A percentile compares a stretch with the other conserved stretches of the same genome.
These are phyloP conservation scores for Cyclargus thomasi DNA, from an alignment of 1,140 invertebrate species.

Conservation along the genomic window DNA sequence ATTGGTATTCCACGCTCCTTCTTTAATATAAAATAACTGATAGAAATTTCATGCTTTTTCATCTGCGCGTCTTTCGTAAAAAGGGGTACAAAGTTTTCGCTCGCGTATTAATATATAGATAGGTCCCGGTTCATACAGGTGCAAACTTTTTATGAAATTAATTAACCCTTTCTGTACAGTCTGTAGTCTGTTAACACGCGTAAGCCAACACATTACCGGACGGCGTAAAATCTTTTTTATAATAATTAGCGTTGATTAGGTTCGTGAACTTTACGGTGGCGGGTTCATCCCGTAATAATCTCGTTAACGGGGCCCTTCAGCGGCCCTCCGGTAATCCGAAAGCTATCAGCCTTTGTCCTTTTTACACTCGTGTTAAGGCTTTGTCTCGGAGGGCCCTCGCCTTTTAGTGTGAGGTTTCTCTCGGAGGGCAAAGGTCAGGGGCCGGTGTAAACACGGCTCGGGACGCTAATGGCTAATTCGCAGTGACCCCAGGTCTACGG, in stretches of 20 bases:
- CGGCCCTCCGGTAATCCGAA: slow-evolving; percentile 69
- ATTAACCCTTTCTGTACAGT: slow-evolving; percentile 42
- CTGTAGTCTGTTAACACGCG: not conserved
- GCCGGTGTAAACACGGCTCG: slow-evolving; percentile 74
- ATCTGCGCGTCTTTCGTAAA: too few species aligned
- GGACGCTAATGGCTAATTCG: slow-evolving; percentile 73
- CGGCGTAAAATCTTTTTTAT: not conserved
- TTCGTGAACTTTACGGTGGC: slow-evolving; percentile 54
- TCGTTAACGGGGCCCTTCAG: slow-evolving; percentile 74
- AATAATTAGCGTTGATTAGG: not conserved
- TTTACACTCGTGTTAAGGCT: slow-evolving; percentile 40
- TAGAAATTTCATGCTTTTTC: too few species aligned
- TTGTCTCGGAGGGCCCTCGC: slow-evolving; percentile 60
- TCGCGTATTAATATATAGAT: too few species aligned
- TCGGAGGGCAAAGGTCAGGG: slow-evolving; percentile 76
- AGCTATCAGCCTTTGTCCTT: slow-evolving; percentile 65
- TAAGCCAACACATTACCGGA: not conserved
- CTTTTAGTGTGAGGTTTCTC: slow-evolving; percentile 75
- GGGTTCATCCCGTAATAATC: slow-evolving; percentile 73
- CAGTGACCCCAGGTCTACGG: slow-evolving; percentile 65
- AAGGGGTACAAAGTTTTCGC: too few species aligned
- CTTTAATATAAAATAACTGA: too few species aligned
- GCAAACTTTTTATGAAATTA: slow-evolving; percentile 24
- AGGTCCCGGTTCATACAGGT: too few species aligned
- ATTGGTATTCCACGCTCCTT: too few species aligned